Base-by-base conservation (phyloP, 2,797 vertebrate genomes). In the Onychomys arenicola region DNA sequence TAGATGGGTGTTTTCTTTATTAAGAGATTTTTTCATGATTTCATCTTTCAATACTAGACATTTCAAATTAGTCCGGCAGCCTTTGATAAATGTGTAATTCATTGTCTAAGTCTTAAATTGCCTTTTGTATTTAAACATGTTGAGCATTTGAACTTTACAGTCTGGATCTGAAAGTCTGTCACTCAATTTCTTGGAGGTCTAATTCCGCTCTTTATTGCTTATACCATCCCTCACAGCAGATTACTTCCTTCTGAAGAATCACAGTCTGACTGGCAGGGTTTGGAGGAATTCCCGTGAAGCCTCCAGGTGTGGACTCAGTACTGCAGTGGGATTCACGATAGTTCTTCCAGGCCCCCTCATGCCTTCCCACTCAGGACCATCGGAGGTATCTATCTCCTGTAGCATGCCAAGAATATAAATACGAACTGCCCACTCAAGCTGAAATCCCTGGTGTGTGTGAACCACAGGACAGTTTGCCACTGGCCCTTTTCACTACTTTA, bases 51-150 rank as follows among this genome's bases (percentile, higher is more conserved):
- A 17, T 67, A 82, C 27, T 25, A 76, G 57, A 83, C 63, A 65
- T 65, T 86, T 91, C 43, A 55, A 23, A 85, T 57, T 82, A 55
- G 91, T 14, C n/a, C 13, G 27, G 7, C 63, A 19, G 32, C 57
- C 93, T 83, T 49, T 67, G 73, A 80, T 57, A n/a, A 52, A 29
- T 25, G 43, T 37, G 55, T 63, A 57, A 37, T n/a, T 78, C 83
- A 57, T 21, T 32, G n/a, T 37, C 49, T 77, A 93, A 19, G 29
- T 77, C 92, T 89, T 82, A 91, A 86, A 73, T 17, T 75, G 52
- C 29, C 73, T 49, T 89, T 84, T 78, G 73, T 67, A 90, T 37
- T 84, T 46, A 89, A 96, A 85, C 34, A 65, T 52, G 87, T 27
- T 73, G 67, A 52, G 69, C 46, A n/a, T n/a, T 21, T 92, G 63